Evolutionary conservation across 2,888 invertebrate genomes (phyloP).

Genomic region (Cheilosia impressa): DNA sequence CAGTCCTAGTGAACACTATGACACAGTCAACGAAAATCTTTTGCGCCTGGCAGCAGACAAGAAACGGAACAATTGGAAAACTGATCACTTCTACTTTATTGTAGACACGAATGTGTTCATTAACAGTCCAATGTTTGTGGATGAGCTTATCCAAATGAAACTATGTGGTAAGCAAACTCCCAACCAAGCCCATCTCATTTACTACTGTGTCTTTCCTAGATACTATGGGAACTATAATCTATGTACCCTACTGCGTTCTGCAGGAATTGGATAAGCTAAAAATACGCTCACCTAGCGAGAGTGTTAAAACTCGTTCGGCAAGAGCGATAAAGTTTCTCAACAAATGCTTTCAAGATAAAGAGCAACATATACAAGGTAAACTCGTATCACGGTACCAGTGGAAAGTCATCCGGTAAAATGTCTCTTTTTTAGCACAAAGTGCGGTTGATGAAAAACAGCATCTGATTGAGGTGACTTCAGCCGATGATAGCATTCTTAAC

Average conservation of each 20-base stretch:
- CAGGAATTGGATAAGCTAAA: constrained; percentile 85
- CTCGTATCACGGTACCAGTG: not conserved
- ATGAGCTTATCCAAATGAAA: constrained; percentile 80
- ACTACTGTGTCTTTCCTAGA: constrained; percentile 51
- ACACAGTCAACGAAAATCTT: constrained; percentile 77
- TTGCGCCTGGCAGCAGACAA: constrained; percentile 77
- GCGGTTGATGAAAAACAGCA: constrained; percentile 83
- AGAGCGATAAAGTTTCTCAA: constrained; percentile 80
- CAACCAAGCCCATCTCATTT: not conserved
- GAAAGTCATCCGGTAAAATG: not conserved
- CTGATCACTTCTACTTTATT: constrained; percentile 82
- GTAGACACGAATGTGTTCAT: constrained; percentile 85
- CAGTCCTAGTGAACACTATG: constrained; percentile 76
- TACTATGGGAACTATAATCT: constrained; percentile 81
- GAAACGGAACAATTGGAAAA: constrained; percentile 69
- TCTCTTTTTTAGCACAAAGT: constrained; percentile 83
- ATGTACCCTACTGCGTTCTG: constrained; percentile 85
- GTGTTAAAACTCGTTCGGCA: constrained; percentile 75
- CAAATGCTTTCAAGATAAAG: constrained; percentile 77
- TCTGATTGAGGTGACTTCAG: constrained; percentile 81
- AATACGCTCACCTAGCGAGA: constrained; percentile 77
- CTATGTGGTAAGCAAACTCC: constrained; percentile 76
- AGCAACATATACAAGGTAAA: constrained; percentile 77
- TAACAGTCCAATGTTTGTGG: constrained; percentile 82
- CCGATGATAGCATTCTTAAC: constrained; percentile 85